phyloP scores from a whole-genome alignment of 2,113 vertebrate genomes.

The Sminthopsis crassicaudata region DNA sequence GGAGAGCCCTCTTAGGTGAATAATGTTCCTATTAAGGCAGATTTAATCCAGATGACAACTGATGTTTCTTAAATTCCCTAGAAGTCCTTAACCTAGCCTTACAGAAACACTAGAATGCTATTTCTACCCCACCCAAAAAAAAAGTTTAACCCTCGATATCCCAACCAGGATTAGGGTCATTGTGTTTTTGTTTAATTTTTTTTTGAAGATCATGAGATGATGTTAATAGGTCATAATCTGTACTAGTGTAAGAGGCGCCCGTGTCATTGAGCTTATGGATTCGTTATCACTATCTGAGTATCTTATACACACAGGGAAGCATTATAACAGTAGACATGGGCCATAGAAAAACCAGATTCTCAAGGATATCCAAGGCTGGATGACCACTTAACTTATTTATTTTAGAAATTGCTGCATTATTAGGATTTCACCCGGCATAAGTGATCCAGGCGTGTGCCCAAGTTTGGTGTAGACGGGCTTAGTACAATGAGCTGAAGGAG shows the following conservation, averaged over 20 bases:
- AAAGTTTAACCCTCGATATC: not conserved
- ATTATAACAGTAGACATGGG: conserved; percentile 2
- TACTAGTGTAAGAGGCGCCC: not conserved
- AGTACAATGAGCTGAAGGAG: not conserved
- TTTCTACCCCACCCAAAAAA: not conserved
- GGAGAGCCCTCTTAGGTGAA: not conserved
- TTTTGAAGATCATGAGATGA: not conserved
- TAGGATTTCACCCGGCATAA: not conserved
- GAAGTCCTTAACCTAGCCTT: not conserved
- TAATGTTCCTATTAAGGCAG: not conserved
- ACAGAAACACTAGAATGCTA: not conserved
- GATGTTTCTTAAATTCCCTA: not conserved
- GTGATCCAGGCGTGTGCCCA: conserved; percentile 11
- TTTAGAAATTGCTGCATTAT: conserved; percentile 36
- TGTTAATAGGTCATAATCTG: not conserved
- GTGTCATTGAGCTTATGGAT: not conserved
- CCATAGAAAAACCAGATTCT: conserved; percentile 39
- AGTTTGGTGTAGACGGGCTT: not conserved
- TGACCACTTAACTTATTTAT: conserved; percentile 47
- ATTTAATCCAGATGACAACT: not conserved
- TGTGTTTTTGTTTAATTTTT: not conserved
- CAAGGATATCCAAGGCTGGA: conserved; percentile 25
- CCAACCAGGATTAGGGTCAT: not conserved
- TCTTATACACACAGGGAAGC: not conserved
- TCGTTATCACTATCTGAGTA: not conserved